phyloP scores from a whole-genome alignment of 2,113 vertebrate genomes.

The Paratilapia polleni region DNA sequence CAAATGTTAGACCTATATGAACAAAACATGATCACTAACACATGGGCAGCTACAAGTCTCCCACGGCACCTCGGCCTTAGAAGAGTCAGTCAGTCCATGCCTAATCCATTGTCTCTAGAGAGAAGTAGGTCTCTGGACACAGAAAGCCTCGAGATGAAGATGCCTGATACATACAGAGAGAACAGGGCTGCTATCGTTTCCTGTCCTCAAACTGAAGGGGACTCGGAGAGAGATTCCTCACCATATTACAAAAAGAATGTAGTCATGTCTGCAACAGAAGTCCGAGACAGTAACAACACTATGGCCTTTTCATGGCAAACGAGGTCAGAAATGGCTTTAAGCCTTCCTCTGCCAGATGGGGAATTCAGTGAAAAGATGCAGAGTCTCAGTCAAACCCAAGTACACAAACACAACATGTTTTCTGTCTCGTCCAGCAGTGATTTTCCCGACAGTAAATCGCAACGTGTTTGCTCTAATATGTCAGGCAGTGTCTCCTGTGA shows the following conservation, averaged over 20 bases:
- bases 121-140: conserved; percentile 94
- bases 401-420: conserved; percentile 35
- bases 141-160: conserved; percentile 86
- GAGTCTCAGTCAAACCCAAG: conserved; percentile 48
- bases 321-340: conserved; percentile 64
- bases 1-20: conserved; percentile 84
- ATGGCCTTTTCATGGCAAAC: conserved; percentile 69
- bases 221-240: conserved; percentile 58
- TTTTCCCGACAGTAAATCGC: conserved; percentile 27
- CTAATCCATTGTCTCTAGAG: conserved; percentile 84
- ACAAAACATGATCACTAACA: conserved; percentile 81
- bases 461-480: conserved; percentile 36
- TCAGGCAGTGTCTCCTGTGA: conserved; percentile 51
- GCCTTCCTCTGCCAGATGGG: conserved; percentile 53
- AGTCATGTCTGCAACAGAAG: conserved; percentile 51
- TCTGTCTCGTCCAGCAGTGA: conserved; percentile 32
- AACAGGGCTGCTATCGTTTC: conserved; percentile 50
- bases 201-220: conserved; percentile 55
- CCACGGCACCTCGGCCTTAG: conserved; percentile 88
- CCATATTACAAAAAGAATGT: conserved; percentile 72
- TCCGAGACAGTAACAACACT: conserved; percentile 43
- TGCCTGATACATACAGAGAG: conserved; percentile 72
- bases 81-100: conserved; percentile 80
- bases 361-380: conserved; percentile 39
- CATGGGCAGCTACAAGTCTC: conserved; percentile 92